These are phyloP conservation scores for Lycaena phlaeas DNA, from an alignment of 2,888 invertebrate species.

Conservation along the genomic window DNA sequence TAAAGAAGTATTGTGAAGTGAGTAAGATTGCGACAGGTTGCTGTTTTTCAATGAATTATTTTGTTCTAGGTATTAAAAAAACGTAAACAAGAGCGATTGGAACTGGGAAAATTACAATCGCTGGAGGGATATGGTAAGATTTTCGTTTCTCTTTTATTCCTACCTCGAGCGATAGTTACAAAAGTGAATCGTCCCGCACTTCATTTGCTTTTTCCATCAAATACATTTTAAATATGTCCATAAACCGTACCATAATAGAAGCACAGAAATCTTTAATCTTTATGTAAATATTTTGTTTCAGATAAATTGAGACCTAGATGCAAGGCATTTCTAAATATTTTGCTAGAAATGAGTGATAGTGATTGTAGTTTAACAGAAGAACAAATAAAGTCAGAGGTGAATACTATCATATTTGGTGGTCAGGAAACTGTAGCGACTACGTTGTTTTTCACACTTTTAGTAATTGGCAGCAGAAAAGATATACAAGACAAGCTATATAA, in stretches of 20 bases:
- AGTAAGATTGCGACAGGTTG: too few relatives aligned
- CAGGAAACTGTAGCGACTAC: slow-evolving; percentile 62
- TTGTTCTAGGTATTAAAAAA: slow-evolving; percentile 31
- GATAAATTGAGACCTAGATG: slow-evolving; percentile 23
- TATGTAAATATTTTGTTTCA: slow-evolving; percentile 1
- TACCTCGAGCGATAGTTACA: too few relatives aligned
- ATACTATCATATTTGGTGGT: slow-evolving; percentile 72
- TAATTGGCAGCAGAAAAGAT: slow-evolving; percentile 43
- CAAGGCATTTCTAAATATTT: slow-evolving; percentile 65
- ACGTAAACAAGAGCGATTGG: slow-evolving; percentile 28
- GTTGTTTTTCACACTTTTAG: slow-evolving; percentile 40
- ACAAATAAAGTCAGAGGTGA: slow-evolving; percentile 69
- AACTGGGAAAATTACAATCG: too few relatives aligned
- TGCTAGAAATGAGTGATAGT: slow-evolving; percentile 55
- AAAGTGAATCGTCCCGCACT: too few relatives aligned
- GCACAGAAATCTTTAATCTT: too few relatives aligned
- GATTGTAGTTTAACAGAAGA: slow-evolving; percentile 53
- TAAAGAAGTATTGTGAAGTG: too few relatives aligned
- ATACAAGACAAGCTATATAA: slow-evolving; percentile 44
- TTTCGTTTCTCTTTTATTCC: too few relatives aligned
- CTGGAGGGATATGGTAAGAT: too few relatives aligned
- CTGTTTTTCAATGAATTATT: neutral
- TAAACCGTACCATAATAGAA: too few relatives aligned
- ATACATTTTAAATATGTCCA: too few relatives aligned
- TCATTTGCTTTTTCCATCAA: too few relatives aligned